Base-by-base conservation (phyloP, 1,140 invertebrate species). In the Drosophila miranda region DNA sequence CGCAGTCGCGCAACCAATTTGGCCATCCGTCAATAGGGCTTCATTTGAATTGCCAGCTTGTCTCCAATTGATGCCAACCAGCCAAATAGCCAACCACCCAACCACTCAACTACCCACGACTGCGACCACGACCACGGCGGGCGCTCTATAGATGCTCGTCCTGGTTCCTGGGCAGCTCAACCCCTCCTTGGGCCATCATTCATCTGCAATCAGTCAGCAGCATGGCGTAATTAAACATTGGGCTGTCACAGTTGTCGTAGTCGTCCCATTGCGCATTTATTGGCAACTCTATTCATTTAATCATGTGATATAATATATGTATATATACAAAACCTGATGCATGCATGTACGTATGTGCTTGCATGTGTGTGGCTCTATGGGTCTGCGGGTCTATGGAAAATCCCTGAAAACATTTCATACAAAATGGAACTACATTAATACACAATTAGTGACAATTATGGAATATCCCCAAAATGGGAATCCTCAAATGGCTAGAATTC, bases 41-140 rank as follows among this genome's bases (percentile, higher is more conserved):
- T 86, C 82, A 87, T 86, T 87, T 75, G 59, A 78, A 82, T 86
- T 87, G 82, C 75, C 82, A 86, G 82, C 82, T 87, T 86, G 82
- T 70, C 74, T 81, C 66, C 82, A 86, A 86, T 82, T 84, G 81
- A 84, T 70, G 7, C 28, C 28, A 34, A 23, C 23, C 23, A 23
- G 3, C 23, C 23, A 23, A 23, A 42, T 9, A 14, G 50, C 52
- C 23, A 23, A 30, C 9, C 28, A 9, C 8, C 28, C 28, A 34
- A 19, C 19, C 19, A 19, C 19, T 2, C 19, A 19, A 19, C 45
- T 8, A 14, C 55, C 52, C 52, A 4, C 23, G 23, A 26, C 16
- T 16, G 16, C 16, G 16, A 16, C 16, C 16, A 16, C 16, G 60
- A 28, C 28, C 28, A 8, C 28, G 57, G 54, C 50, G 71, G 41